Base-by-base conservation (phyloP, 2,888 invertebrate species). In the Scelioninae gen. 2 region DNA sequence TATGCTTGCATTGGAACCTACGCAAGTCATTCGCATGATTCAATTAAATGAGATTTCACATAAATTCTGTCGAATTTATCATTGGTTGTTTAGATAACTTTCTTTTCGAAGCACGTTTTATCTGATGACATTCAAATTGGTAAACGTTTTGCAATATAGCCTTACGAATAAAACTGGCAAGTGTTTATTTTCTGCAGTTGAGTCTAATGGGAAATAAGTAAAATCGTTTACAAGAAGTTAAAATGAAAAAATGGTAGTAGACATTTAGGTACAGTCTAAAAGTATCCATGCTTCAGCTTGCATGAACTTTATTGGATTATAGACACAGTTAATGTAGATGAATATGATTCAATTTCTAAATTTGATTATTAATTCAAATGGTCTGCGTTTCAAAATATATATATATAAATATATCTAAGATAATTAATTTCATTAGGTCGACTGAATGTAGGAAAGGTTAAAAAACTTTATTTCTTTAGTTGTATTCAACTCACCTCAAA, bases 401-500 rank as follows among this genome's bases (percentile, higher is more conserved):
- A n/a, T n/a, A n/a, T n/a, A n/a, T n/a, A n/a, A n/a, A n/a, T n/a
- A n/a, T n/a, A n/a, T n/a, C n/a, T n/a, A n/a, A n/a, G n/a, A n/a
- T n/a, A n/a, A n/a, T n/a, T n/a, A n/a, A n/a, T n/a, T n/a, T n/a
- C n/a, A n/a, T n/a, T n/a, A n/a, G n/a, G n/a, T n/a, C n/a, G n/a
- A n/a, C n/a, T n/a, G n/a, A n/a, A n/a, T n/a, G n/a, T n/a, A n/a
- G n/a, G n/a, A n/a, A n/a, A n/a, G n/a, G n/a, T n/a, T n/a, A n/a
- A n/a, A n/a, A n/a, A n/a, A n/a, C n/a, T n/a, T n/a, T n/a, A n/a
- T n/a, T n/a, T n/a, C n/a, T n/a, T n/a, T n/a, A n/a, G n/a, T n/a
- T n/a, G n/a, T n/a, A n/a, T 18, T 7, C 35, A 35, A 16, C 19
- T 79, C 75, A 88, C 89, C 87, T 90, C 89, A 76, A 91, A 87